Evolutionary conservation across 2,797 vertebrate genomes (phyloP).

Genomic region (Prunella strophiata): DNA sequence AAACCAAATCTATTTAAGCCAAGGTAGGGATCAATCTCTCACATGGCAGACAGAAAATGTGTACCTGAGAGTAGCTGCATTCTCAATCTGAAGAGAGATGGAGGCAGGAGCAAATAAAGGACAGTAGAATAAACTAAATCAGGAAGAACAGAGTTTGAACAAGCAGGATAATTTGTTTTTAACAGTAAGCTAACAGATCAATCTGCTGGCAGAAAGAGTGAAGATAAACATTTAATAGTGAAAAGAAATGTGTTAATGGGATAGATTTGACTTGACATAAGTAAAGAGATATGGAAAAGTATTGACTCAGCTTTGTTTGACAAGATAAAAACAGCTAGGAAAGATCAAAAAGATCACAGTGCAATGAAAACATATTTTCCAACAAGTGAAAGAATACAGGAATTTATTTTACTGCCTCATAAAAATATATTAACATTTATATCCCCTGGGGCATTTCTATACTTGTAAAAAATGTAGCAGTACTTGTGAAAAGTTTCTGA

Average conservation of each 20-base stretch:
- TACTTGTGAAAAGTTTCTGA: not conserved
- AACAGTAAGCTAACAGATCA: conserved; percentile 5
- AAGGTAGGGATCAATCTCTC: not conserved
- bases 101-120: conserved; percentile 22
- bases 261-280: conserved; percentile 5
- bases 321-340: not conserved
- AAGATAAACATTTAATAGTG: conserved; percentile 15
- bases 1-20: not conserved
- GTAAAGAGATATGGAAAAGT: not conserved
- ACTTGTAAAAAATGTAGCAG: not conserved
- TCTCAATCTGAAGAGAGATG: conserved; percentile 10
- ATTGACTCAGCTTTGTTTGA: conserved; percentile 33
- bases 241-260: conserved; percentile 15
- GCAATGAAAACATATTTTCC: not conserved
- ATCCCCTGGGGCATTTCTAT: not conserved
- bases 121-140: conserved; percentile 24
- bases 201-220: conserved; percentile 1
- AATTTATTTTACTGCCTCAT: not conserved
- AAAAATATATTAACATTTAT: conserved; percentile 1
- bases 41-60: not conserved
- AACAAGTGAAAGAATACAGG: not conserved
- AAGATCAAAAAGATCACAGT: not conserved
- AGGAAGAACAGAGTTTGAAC: conserved; percentile 3
- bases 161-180: conserved; percentile 34
- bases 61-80: not conserved